Conservation (phyloP, 2,113 vertebrate species). For the Aptenodytes patagonicus region DNA sequence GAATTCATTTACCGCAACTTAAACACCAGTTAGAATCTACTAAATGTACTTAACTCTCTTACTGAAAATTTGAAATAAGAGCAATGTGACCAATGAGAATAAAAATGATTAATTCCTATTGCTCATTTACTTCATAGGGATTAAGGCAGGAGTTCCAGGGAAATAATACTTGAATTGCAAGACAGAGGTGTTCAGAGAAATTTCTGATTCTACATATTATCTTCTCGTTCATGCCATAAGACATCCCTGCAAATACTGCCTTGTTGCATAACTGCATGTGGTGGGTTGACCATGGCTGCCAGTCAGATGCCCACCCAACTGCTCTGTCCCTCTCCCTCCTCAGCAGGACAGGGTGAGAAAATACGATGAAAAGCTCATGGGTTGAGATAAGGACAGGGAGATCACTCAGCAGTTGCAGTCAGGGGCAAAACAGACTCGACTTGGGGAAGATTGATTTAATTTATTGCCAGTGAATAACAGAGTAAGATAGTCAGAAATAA, state of each 20-base stretch:
- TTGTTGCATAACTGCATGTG: not conserved
- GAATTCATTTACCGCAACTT: conserved; percentile 19
- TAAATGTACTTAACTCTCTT: not conserved
- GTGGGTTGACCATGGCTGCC: not conserved
- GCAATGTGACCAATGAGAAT: not conserved
- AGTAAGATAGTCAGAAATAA: not conserved
- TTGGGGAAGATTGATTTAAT: not conserved
- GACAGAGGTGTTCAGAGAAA: not conserved
- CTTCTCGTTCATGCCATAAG: fast-evolving
- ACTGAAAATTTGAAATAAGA: not conserved
- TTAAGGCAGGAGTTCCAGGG: not conserved
- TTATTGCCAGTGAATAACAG: not conserved
- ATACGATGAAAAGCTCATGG: not conserved
- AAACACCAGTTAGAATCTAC: not conserved
- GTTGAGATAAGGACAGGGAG: not conserved
- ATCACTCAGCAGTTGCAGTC: not conserved
- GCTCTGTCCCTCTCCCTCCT: not conserved
- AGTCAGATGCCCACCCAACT: not conserved
- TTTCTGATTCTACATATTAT: not conserved
- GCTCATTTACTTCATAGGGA: not conserved
- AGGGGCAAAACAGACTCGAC: not conserved
- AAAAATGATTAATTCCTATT: not conserved
- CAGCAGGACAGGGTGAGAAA: not conserved
- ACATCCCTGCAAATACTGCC: not conserved
- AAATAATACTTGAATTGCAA: not conserved